Percentiles rank a stretch among this genome's conserved stretches.
Conservation (phyloP, 1,140 invertebrate species). For the Hyles vespertilio region DNA sequence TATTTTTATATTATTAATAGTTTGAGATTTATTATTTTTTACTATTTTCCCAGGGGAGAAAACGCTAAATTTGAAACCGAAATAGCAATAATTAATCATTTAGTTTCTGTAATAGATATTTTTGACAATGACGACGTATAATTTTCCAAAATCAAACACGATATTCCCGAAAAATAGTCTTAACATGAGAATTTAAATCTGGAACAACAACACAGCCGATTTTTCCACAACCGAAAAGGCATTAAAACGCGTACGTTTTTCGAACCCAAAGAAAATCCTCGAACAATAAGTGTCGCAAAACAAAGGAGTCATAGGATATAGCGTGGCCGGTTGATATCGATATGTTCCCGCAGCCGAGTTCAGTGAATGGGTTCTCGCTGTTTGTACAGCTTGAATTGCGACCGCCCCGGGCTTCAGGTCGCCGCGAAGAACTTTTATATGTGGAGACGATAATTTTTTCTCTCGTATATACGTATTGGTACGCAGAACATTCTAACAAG, state of each 20-base stretch:
- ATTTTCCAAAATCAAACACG: too few relatives aligned
- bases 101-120: too few relatives aligned
- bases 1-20: too few relatives aligned
- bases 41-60: too few relatives aligned
- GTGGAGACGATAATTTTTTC: constrained; percentile 20
- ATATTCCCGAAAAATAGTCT: too few relatives aligned
- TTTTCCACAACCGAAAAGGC: neutral
- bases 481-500: too few relatives aligned
- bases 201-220: neutral
- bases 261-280: neutral
- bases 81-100: too few relatives aligned
- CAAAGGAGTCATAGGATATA: constrained; percentile 42
- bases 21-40: too few relatives aligned
- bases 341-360: constrained; percentile 23
- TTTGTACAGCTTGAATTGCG: constrained; percentile 45
- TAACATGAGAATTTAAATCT: neutral
- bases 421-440: constrained; percentile 24
- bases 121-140: too few relatives aligned
- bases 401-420: constrained; percentile 34
- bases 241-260: neutral
- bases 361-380: constrained; percentile 34
- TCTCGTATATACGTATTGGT: constrained; percentile 2
- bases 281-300: constrained; percentile 22
- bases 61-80: too few relatives aligned
- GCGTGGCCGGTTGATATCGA: constrained; percentile 44